A percentile compares a stretch with the other conserved stretches of the same genome.
Evolutionary conservation across 2,888 invertebrate genomes (phyloP).

Genomic region (Scelioninae gen. 1): DNA sequence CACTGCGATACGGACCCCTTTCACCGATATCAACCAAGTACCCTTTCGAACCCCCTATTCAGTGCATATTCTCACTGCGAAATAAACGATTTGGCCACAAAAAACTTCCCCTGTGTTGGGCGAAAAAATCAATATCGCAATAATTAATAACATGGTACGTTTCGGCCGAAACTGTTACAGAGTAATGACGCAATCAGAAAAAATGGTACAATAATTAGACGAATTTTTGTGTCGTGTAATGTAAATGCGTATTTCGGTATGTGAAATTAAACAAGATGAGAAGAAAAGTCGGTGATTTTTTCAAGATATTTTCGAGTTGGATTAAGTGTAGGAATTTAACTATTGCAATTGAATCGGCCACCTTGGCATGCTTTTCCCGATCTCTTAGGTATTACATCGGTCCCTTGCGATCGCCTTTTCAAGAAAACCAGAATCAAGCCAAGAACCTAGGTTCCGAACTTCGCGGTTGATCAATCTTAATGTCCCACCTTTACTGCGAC

Average conservation of each 20-base stretch:
- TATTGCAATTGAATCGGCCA: constrained; percentile 71
- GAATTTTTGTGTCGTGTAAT: not conserved
- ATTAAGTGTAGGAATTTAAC: constrained; percentile 48
- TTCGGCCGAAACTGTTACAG: not conserved
- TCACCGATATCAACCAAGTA: constrained; percentile 78
- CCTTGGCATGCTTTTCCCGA: constrained; percentile 80
- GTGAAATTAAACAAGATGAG: not conserved
- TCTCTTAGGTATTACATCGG: constrained; percentile 70
- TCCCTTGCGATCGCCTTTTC: constrained; percentile 76
- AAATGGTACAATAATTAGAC: not conserved
- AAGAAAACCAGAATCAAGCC: constrained; percentile 75
- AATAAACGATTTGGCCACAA: constrained; percentile 2
- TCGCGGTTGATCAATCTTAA: constrained; percentile 66
- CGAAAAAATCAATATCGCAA: constrained; percentile 4
- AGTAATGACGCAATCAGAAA: constrained; percentile 10
- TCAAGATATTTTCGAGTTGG: not conserved
- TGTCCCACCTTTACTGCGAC: constrained; percentile 49
- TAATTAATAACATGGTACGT: constrained; percentile 10
- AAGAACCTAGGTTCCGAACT: constrained; percentile 68
- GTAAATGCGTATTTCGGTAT: not conserved
- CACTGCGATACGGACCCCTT: constrained; percentile 80
- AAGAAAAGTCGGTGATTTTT: not conserved
- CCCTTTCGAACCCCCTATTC: constrained; percentile 76
- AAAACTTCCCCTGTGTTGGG: not conserved
- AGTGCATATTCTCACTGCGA: constrained; percentile 39